Percentiles rank a stretch among this genome's conserved stretches.
phyloP scores from a whole-genome alignment of 23 tunicate species.

The Trididemnum clinides region DNA sequence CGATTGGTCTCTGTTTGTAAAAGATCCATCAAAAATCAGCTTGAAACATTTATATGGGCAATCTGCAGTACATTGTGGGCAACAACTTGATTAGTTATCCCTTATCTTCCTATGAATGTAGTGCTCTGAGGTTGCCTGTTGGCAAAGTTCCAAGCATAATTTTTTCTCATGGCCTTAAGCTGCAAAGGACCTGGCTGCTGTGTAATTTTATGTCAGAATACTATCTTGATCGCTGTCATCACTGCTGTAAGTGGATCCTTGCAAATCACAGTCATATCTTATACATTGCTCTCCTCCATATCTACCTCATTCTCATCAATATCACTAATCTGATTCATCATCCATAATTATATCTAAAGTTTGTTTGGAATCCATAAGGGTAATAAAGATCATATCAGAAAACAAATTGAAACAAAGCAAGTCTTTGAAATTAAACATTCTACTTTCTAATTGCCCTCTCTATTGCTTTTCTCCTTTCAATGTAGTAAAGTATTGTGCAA shows the following conservation, averaged over 20 bases:
- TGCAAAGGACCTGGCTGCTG: not conserved
- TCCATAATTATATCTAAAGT: not conserved
- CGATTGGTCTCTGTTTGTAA: not conserved
- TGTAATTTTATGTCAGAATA: not conserved
- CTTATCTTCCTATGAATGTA: not conserved
- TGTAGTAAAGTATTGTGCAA: not conserved
- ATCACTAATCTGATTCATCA: not conserved
- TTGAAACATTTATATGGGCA: not conserved
- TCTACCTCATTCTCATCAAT: not conserved
- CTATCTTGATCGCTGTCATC: not conserved
- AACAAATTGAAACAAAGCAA: not conserved
- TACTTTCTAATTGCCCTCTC: not conserved
- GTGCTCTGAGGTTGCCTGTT: not conserved
- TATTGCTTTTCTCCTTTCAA: not conserved
- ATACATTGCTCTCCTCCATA: not conserved
- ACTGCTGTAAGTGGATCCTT: not conserved
- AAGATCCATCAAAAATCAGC: not conserved
- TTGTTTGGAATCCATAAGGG: not conserved
- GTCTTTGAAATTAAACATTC: not conserved
- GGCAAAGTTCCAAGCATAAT: not conserved
- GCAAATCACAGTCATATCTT: not conserved
- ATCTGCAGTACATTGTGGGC: not conserved
- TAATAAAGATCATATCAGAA: not conserved
- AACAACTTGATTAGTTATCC: not conserved
- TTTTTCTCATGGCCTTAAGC: not conserved